These are phyloP conservation scores for Andrena fulva DNA, from an alignment of 2,888 invertebrate species.

Conservation along the genomic window DNA sequence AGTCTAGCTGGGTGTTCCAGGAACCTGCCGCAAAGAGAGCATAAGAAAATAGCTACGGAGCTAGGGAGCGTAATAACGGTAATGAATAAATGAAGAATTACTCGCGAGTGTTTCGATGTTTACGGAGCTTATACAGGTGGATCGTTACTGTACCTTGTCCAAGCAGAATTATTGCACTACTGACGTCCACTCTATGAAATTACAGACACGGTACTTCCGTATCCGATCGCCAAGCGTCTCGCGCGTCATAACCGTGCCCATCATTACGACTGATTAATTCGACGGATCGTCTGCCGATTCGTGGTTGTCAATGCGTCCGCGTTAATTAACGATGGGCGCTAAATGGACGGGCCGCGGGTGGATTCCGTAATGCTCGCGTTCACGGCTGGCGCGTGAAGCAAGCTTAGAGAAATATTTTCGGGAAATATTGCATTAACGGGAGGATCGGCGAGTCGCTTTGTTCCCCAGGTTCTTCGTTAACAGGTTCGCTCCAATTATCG, in stretches of 20 bases:
- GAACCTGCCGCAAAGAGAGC: neutral
- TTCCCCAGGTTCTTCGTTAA: constrained; percentile 25
- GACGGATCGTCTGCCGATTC: constrained; percentile 49
- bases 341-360: constrained; percentile 31
- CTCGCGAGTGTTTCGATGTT: neutral
- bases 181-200: neutral
- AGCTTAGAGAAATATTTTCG: neutral
- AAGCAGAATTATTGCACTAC: neutral
- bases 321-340: constrained; percentile 58
- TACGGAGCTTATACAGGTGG: neutral
- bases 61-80: neutral
- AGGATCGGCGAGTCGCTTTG: constrained; percentile 8
- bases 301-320: constrained; percentile 40
- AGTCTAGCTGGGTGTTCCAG: neutral
- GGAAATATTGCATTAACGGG: constrained; percentile 23
- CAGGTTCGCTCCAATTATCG: constrained; percentile 33
- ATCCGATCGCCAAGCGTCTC: neutral
- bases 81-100: neutral
- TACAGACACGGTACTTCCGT: neutral
- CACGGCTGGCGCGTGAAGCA: neutral
- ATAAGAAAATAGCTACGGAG: neutral
- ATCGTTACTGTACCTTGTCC: neutral
- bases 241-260: neutral
- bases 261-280: constrained; percentile 57
- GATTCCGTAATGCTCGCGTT: neutral